Base-by-base conservation (phyloP, 2,113 vertebrate species). In the Xenus cinereus region DNA sequence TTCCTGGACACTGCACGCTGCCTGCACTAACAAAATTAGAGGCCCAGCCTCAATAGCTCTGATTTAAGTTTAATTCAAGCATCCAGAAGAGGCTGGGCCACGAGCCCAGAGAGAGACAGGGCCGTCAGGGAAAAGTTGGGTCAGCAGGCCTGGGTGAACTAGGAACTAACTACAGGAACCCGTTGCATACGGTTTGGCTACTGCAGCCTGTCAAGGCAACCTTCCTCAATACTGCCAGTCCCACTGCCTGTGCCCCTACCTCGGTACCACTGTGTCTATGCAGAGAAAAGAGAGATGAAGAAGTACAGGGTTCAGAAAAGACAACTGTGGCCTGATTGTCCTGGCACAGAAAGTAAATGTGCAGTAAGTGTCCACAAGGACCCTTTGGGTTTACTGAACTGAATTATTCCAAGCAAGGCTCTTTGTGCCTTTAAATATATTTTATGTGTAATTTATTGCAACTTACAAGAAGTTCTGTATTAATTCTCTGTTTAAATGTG, bases 121-220 rank as follows among this genome's bases (percentile, higher is more conserved):
- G 17, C 56, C 48, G 26, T 77, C 0, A 0, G 12, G 57, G 48
- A 88, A 56, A 26, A 56, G 33, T 0, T 53, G 59, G 33, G 24
- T 41, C 50, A 91, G 63, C 39, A 83, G 23, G 59, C n/a, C 50
- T 68, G 57, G 18, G 21, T 73, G 53, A 86, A 64, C 7, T 9
- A 50, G 26, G 43, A 86, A 43, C 27, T n/a, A 50, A n/a, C 37
- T 39, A 51, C 15, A 48, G 23, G 43, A 66, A 43, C 24, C 28
- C 2, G 7, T 22, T 69, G 35, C 10, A 59, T 5, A 7, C 0
- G 0, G 57, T 41, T 51, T 73, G 53, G 32, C 51, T 81, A 14
- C 50, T 53, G 24, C 17, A 69, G 69, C 54, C 73, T 74, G 30
- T n/a, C 43, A 62, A 51, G 9, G 26, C 3, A 6, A n/a, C 51